Base-by-base conservation (phyloP, 2,113 vertebrate species). In the Hippocampus zosterae region DNA sequence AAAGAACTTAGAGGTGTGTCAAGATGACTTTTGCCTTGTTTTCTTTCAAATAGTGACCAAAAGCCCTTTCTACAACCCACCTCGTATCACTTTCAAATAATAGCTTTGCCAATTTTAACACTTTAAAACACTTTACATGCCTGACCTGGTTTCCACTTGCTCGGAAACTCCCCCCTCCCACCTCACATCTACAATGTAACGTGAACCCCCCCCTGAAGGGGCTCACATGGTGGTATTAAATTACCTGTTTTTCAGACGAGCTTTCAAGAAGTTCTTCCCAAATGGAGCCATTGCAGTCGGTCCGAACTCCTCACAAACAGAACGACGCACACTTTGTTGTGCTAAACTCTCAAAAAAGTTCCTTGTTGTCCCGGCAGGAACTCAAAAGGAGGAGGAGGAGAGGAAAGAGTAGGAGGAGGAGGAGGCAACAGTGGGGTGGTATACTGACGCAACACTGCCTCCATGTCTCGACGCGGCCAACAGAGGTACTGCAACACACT, bases 191-290 rank as follows among this genome's bases (percentile, higher is more conserved):
- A 53, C 27, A 62, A 25, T 23, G 40, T 44, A 25, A 50, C 18
- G 46, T 50, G 18, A 50, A 61, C 15, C 44, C 64, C 55, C 44
- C 37, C 71, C 60, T 44, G 40, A 16, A 65, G 41, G 62, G 42
- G 37, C n/a, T 13, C 37, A 21, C 19, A 21, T 10, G 13, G n/a
- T 44, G n/a, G n/a, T 41, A 71, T 77, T 75, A 61, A 53, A 21
- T 85, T 88, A 98, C 96, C 95, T 96, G 92, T 85, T 95, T 90
- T 95, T 98, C 87, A 94, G 92, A 18, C 94, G 92, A 40, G 95
- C 89, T 91, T 96, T 98, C 55, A 98, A 87, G 81, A 97, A 93
- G 86, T 93, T 94, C 89, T 90, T 95, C 75, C 95, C 95, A 81
- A 98, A 96, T 67, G 95, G 96, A 88, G 96, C 95, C 96, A 98